Evolutionary conservation across 2,888 invertebrate genomes (phyloP), one percentile per base, ranked within the genome.

Genomic region (Lithophane semibrunnea): DNA sequence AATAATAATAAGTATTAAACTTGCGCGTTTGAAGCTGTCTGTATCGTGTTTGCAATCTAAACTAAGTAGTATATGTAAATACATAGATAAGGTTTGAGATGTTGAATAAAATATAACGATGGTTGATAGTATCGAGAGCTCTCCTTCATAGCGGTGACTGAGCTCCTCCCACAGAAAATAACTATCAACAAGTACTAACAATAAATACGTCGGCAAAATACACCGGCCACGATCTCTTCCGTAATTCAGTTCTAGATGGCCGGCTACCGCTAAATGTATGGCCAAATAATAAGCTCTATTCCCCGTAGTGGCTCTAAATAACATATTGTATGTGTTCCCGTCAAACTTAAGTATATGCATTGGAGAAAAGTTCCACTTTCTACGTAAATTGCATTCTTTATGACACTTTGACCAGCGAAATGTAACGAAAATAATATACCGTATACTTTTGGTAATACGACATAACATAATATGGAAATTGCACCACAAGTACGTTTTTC

Each of bases 141-240:
- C 69, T 80, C 64, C 73, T 65, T 80, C 80, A 75, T 73, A 66
- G 74, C 79, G 68, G 56, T 77, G 80, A 74, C 58, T 77, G 66
- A 70, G 74, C 76, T 74, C 78, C 78, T 86, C 79, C 80, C 72
- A 79, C 74, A 79, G 83, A 89, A 80, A 86, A 85, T 87, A 89
- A 78, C 86, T 81, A 87, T 90, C 84, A 83, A 82, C 80, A 77
- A 88, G 84, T 88, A 89, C 86, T 82, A 82, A 81, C 90, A 87
- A 91, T 90, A 92, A 92, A 92, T 90, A 88, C 73, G 75, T 82
- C 69, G 77, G 86, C 18, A 89, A 90, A 90, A 87, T 86, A 87
- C 86, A 87, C 87, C 76, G 75, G 68, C 80, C 83, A 75, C 83
- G 80, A 87, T 86, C 85, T 85, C 89, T 88, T 88, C 89, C 89